These are phyloP conservation scores for Drosophila mettleri DNA, from an alignment of 2,888 invertebrate species.

Conservation along the genomic window DNA sequence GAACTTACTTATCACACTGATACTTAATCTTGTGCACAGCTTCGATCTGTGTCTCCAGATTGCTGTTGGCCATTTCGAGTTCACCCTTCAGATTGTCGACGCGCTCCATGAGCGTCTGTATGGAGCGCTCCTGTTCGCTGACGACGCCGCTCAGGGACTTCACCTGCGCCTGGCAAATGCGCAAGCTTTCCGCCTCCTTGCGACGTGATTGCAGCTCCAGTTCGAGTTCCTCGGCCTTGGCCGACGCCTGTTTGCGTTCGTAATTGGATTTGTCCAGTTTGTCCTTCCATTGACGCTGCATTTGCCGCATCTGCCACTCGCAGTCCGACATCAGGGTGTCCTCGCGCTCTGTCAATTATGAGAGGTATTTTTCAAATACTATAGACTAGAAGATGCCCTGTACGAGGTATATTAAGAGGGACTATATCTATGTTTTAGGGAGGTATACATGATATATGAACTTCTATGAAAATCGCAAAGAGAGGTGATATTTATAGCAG, in stretches of 20 bases:
- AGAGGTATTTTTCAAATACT: background rate
- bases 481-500: background rate
- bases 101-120: constrained; percentile 86
- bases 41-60: constrained; percentile 86
- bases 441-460: no score
- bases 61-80: constrained; percentile 86
- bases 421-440: no score
- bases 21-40: constrained; percentile 85
- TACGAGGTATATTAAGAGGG: no score
- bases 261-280: constrained; percentile 88
- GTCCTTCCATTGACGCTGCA: constrained; percentile 89
- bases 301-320: constrained; percentile 93
- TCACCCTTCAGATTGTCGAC: constrained; percentile 86
- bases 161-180: constrained; percentile 87
- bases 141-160: constrained; percentile 87
- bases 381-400: background rate
- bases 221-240: constrained; percentile 81
- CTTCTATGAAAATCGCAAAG: background rate
- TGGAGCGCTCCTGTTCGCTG: constrained; percentile 86
- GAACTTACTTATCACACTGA: constrained; percentile 84
- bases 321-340: constrained; percentile 91
- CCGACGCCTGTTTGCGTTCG: constrained; percentile 86
- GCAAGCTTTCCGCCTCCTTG: constrained; percentile 85
- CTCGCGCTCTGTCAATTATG: constrained; percentile 86
- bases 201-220: constrained; percentile 76